These are phyloP conservation scores for Torymus texanus DNA, from an alignment of 2,888 invertebrate species.

Conservation along the genomic window DNA sequence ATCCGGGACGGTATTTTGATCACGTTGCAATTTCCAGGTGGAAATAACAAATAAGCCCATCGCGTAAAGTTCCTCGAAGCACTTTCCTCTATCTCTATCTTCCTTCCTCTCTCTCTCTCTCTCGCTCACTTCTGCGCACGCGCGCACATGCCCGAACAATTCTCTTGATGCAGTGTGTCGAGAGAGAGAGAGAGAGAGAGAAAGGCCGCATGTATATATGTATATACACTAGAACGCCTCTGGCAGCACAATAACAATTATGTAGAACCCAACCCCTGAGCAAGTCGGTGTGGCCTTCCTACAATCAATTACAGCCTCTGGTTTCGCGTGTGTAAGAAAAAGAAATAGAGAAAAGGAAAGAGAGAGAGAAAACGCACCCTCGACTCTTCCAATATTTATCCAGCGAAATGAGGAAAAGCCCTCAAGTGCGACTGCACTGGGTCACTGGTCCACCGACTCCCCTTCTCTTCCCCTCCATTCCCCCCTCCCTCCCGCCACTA, in stretches of 20 bases:
- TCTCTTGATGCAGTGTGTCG: not conserved
- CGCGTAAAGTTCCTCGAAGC: not conserved
- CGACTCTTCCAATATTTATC: constrained; percentile 34
- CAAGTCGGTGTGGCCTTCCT: not conserved
- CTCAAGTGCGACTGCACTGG: not conserved
- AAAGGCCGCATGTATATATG: not conserved
- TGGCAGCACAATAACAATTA: constrained; percentile 14
- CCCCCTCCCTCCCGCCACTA: too few relatives aligned
- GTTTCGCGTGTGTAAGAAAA: not conserved
- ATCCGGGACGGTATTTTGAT: not conserved
- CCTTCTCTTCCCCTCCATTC: too few relatives aligned
- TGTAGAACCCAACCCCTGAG: not conserved
- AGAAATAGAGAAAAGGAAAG: too few relatives aligned
- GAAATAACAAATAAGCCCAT: constrained; percentile 16
- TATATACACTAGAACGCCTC: not conserved
- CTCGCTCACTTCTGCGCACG: not conserved
- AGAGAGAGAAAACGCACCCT: not conserved
- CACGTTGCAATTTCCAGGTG: not conserved
- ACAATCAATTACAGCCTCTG: constrained; percentile 22
- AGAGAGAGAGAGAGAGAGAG: too few relatives aligned
- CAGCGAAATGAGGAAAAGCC: constrained; percentile 38
- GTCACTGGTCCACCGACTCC: not conserved
- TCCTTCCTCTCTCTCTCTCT: too few relatives aligned
- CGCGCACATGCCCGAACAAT: not conserved
- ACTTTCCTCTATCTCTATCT: not conserved